Conservation (phyloP, 2,797 vertebrate species). For the Sebastes hubbsi region DNA sequence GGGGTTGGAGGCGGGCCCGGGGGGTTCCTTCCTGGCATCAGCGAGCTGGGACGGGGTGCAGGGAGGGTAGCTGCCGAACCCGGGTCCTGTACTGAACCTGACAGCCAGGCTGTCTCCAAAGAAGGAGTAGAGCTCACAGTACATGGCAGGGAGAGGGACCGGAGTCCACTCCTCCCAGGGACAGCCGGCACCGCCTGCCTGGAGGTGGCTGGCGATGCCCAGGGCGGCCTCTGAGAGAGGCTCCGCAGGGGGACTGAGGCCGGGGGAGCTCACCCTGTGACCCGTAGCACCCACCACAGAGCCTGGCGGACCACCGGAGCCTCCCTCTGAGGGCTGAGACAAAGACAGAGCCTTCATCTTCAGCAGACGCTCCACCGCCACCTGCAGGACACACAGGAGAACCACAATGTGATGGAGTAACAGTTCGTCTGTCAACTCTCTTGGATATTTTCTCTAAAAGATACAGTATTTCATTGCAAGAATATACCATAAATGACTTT, state of each 20-base stretch:
- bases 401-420: neutral
- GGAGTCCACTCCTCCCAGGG: slow-evolving; percentile 80
- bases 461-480: neutral
- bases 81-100: slow-evolving; percentile 87
- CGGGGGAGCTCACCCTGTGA: slow-evolving; percentile 81
- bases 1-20: slow-evolving; percentile 59
- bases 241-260: slow-evolving; percentile 87
- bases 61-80: slow-evolving; percentile 49
- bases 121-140: slow-evolving; percentile 91
- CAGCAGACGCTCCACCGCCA: slow-evolving; percentile 91
- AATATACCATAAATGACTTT: neutral
- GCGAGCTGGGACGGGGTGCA: slow-evolving; percentile 38
- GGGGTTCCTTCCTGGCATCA: slow-evolving; percentile 82
- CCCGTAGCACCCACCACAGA: slow-evolving; percentile 42
- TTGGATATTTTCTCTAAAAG: too few relatives aligned
- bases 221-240: slow-evolving; percentile 78
- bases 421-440: neutral
- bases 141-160: slow-evolving; percentile 86
- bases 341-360: slow-evolving; percentile 90
- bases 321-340: slow-evolving; percentile 66
- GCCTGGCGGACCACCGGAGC: slow-evolving; percentile 5
- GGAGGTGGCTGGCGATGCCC: slow-evolving; percentile 83
- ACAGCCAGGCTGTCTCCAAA: slow-evolving; percentile 93
- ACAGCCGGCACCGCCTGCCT: slow-evolving; percentile 77
- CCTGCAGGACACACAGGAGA: slow-evolving; percentile 73